A percentile compares a stretch with the other conserved stretches of the same genome.
phyloP scores from a whole-genome alignment of 2,888 invertebrate genomes.

The Folsomia candida region DNA sequence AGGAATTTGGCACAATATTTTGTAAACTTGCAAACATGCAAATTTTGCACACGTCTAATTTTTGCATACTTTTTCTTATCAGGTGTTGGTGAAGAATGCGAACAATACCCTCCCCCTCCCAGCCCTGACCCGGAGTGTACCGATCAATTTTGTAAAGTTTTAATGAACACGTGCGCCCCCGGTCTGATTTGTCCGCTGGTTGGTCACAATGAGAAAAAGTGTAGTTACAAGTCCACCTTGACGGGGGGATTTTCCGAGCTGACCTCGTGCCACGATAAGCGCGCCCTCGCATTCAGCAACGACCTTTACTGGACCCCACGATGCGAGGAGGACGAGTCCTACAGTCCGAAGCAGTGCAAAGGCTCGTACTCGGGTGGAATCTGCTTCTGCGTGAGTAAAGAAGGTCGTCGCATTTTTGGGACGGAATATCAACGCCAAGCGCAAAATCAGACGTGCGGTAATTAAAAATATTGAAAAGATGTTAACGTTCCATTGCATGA shows the following conservation, averaged over 20 bases:
- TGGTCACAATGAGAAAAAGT: conserved; percentile 6
- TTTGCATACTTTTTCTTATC: too few species aligned
- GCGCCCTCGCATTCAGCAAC: neutral
- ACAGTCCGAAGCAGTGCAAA: conserved; percentile 47
- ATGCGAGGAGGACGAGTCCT: conserved; percentile 45
- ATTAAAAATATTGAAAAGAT: too few species aligned
- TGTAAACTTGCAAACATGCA: too few species aligned
- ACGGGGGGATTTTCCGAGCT: neutral
- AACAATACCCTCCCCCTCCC: conserved; percentile 8
- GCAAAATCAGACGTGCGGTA: conserved; percentile 48
- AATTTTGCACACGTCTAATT: too few species aligned
- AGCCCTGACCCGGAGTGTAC: conserved; percentile 23
- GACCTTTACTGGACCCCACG: conserved; percentile 38
- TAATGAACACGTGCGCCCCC: conserved; percentile 20
- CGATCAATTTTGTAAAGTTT: conserved; percentile 22
- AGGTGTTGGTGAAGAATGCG: conserved; percentile 21
- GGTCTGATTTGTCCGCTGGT: conserved; percentile 20
- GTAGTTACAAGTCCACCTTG: neutral
- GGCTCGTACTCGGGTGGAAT: conserved; percentile 17
- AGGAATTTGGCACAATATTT: too few species aligned
- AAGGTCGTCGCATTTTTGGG: conserved; percentile 43
- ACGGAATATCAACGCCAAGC: conserved; percentile 20
- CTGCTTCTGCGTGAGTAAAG: conserved; percentile 41
- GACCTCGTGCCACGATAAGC: neutral
- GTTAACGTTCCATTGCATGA: too few species aligned